Conservation (phyloP, 1,140 invertebrate species). For the Trinorchestia longiramus region DNA sequence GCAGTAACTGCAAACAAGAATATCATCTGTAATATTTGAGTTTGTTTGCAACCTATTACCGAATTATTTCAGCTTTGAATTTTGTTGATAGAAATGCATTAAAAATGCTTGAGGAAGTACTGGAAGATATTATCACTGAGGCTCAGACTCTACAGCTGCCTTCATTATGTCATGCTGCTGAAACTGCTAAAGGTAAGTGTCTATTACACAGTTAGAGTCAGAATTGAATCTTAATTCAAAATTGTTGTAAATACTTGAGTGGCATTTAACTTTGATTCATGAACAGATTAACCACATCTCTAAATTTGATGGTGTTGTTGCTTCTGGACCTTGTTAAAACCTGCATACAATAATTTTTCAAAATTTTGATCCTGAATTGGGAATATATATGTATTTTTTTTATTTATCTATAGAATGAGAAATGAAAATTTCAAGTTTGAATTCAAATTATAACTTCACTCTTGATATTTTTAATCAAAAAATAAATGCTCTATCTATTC, state of each 20-base stretch:
- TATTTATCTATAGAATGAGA: too few relatives aligned
- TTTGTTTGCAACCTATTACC: neutral
- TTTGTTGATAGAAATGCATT: neutral
- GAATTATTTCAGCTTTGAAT: neutral
- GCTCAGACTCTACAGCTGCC: constrained; percentile 1
- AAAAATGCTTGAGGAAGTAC: constrained; percentile 1
- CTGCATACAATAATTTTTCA: neutral
- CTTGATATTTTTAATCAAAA: too few relatives aligned
- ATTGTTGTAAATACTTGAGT: neutral
- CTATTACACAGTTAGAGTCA: neutral
- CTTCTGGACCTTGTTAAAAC: neutral
- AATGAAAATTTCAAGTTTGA: too few relatives aligned
- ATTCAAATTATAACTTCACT: too few relatives aligned
- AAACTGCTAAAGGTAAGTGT: constrained; percentile 23
- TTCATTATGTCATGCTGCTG: neutral
- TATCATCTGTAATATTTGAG: neutral
- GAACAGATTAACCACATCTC: neutral
- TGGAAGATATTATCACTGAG: constrained; percentile 32
- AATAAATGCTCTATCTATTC: too few relatives aligned
- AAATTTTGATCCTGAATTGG: too few relatives aligned
- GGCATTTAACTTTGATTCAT: neutral
- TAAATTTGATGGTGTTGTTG: neutral
- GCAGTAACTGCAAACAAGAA: neutral
- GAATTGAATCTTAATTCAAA: neutral
- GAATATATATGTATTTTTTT: too few relatives aligned